These are phyloP conservation scores for Uropsilus gracilis DNA, from an alignment of 2,113 vertebrate species.

Conservation along the genomic window DNA sequence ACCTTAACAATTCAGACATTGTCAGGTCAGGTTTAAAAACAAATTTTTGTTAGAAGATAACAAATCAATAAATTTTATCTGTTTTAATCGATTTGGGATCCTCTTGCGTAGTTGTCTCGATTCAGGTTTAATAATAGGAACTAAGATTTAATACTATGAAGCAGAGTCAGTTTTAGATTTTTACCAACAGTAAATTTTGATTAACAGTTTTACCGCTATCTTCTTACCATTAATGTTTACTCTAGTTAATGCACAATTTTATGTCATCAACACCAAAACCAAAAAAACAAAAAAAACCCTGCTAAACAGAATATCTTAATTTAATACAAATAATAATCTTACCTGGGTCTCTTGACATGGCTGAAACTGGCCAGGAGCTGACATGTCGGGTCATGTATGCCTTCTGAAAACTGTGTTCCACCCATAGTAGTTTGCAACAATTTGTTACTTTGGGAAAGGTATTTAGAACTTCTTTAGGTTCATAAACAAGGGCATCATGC, in stretches of 20 bases:
- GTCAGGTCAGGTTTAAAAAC: background rate
- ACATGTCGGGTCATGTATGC: slow-evolving; percentile 43
- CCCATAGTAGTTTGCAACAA: slow-evolving; percentile 51
- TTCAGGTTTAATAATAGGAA: background rate
- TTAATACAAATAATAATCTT: slow-evolving; percentile 41
- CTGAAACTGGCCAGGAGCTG: background rate
- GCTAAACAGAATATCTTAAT: slow-evolving; percentile 22
- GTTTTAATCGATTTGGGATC: background rate
- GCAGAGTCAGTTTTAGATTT: slow-evolving; percentile 21
- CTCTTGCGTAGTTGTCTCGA: background rate
- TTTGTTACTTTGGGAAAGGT: background rate
- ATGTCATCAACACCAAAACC: background rate
- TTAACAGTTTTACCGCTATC: background rate
- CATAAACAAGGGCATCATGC: slow-evolving; percentile 17
- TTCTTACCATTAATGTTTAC: slow-evolving; percentile 22
- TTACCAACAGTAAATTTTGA: background rate
- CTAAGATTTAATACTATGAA: background rate
- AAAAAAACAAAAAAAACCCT: slow-evolving; percentile 40
- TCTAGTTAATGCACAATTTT: background rate
- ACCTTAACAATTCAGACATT: background rate
- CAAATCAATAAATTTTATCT: background rate
- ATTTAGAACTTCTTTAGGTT: slow-evolving; percentile 48
- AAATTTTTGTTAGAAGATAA: slow-evolving; percentile 29
- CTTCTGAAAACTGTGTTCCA: slow-evolving; percentile 55
- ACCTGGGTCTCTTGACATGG: slow-evolving; percentile 47